These are phyloP conservation scores for Brachyptera putata DNA, from an alignment of 2,888 invertebrate species.

Conservation along the genomic window DNA sequence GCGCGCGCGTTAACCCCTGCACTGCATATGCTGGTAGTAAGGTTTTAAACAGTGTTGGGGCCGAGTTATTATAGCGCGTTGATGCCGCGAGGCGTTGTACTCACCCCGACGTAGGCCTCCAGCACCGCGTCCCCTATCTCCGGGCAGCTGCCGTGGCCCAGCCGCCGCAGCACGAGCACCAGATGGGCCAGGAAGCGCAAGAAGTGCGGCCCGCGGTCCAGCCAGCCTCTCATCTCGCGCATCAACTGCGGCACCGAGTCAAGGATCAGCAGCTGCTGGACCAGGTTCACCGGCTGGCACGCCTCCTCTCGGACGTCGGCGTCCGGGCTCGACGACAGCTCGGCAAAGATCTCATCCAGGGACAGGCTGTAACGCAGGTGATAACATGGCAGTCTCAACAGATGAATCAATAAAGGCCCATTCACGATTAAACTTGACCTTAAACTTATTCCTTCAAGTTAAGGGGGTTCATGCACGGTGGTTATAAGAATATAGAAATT, in stretches of 20 bases:
- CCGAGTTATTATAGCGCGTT: too few species aligned
- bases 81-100: too few species aligned
- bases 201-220: conserved; percentile 48
- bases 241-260: conserved; percentile 65
- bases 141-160: conserved; percentile 67
- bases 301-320: conserved; percentile 54
- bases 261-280: conserved; percentile 81
- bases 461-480: too few species aligned
- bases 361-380: conserved; percentile 53
- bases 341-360: conserved; percentile 63
- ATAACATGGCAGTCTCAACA: too few species aligned
- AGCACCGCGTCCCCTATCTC: conserved; percentile 71
- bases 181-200: conserved; percentile 82
- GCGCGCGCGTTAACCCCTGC: too few species aligned
- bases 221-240: conserved; percentile 64
- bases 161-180: conserved; percentile 72
- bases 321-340: conserved; percentile 59
- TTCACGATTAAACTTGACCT: not conserved
- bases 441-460: too few species aligned
- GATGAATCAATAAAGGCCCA: not conserved
- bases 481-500: too few species aligned
- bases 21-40: too few species aligned
- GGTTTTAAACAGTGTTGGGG: too few species aligned
- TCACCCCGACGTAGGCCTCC: conserved; percentile 56
- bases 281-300: conserved; percentile 63